Evolutionary conservation across 1,140 invertebrate genomes (phyloP).

Genomic region (Lordiphosa collinella): DNA sequence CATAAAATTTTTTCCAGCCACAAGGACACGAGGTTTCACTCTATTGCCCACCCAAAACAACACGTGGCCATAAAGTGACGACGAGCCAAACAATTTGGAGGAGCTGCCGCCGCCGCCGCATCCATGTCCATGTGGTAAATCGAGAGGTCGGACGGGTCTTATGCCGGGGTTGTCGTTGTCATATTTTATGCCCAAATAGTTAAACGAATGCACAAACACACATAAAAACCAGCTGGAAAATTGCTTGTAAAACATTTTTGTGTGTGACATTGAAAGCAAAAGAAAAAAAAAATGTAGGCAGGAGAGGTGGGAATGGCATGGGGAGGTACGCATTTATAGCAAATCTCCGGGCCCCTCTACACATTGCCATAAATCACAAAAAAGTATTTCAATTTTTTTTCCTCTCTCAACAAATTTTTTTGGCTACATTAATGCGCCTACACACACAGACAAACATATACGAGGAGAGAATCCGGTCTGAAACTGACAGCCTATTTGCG

Average conservation of each 20-base stretch:
- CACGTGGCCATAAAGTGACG: constrained; percentile 70
- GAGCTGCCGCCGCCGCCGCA: background rate
- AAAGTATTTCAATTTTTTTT: constrained; percentile 73
- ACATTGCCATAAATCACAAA: constrained; percentile 74
- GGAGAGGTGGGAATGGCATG: background rate
- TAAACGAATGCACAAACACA: constrained; percentile 70
- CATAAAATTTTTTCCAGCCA: constrained; percentile 47
- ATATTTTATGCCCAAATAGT: constrained; percentile 71
- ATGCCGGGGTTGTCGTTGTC: no score
- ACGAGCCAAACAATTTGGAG: constrained; percentile 47
- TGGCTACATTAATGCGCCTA: constrained; percentile 69
- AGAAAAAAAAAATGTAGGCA: background rate
- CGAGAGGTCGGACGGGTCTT: background rate
- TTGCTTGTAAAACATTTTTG: constrained; percentile 78
- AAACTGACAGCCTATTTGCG: constrained; percentile 70
- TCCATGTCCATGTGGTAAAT: background rate
- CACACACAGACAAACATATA: constrained; percentile 45
- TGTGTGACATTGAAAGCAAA: constrained; percentile 65
- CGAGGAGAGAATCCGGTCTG: constrained; percentile 33
- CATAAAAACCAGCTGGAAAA: constrained; percentile 74
- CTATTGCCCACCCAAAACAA: constrained; percentile 8
- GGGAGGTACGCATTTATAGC: constrained; percentile 50
- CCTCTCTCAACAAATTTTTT: constrained; percentile 23
- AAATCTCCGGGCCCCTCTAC: constrained; percentile 63
- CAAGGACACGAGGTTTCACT: constrained; percentile 49